Evolutionary conservation across 2,797 vertebrate species (phyloP).

Genomic region (Columba guinea): DNA sequence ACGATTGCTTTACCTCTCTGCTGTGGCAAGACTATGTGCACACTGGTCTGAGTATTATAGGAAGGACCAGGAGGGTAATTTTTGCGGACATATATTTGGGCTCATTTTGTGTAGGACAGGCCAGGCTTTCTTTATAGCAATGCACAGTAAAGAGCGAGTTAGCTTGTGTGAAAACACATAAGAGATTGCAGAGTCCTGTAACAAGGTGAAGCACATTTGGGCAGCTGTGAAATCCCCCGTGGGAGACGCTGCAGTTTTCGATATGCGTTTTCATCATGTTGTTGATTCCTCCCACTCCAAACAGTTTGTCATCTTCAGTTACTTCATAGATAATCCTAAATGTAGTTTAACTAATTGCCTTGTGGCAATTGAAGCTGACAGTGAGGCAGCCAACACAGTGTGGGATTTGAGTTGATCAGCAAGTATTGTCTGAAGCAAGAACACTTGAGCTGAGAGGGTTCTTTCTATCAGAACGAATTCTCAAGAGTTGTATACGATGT

Average conservation of each 20-base stretch:
- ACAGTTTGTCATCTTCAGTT: neutral
- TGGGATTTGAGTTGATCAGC: constrained; percentile 6
- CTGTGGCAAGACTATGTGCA: neutral
- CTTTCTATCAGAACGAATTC: neutral
- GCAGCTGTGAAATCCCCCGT: neutral
- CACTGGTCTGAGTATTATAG: neutral
- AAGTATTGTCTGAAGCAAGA: neutral
- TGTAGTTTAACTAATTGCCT: neutral
- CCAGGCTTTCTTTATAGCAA: neutral
- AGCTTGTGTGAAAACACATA: neutral
- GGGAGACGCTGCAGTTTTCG: neutral
- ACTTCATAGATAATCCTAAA: neutral
- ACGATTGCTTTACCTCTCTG: neutral
- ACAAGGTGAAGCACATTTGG: neutral
- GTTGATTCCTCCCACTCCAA: neutral
- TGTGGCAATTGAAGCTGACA: neutral
- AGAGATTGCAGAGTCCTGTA: neutral
- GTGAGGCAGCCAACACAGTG: neutral
- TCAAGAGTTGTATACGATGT: neutral
- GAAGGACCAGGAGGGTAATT: neutral
- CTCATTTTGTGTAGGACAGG: neutral
- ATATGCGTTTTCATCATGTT: neutral
- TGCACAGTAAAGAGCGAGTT: neutral
- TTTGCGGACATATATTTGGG: neutral
- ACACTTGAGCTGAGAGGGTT: neutral